These are phyloP conservation scores for Spodoptera littoralis DNA, from an alignment of 2,888 invertebrate species.

Conservation along the genomic window DNA sequence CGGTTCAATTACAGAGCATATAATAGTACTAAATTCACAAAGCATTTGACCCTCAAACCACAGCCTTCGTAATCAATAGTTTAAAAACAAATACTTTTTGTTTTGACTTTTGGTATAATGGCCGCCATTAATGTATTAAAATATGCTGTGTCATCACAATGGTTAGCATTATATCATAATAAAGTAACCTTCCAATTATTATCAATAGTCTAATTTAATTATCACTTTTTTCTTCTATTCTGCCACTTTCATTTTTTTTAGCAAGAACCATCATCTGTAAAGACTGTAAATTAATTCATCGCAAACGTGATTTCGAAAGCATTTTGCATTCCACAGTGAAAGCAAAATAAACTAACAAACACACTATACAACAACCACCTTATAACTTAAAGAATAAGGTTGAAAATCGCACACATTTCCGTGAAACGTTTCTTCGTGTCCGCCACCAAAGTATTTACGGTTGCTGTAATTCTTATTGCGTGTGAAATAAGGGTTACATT, in stretches of 20 bases:
- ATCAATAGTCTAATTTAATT: conserved; percentile 27
- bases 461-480: conserved; percentile 49
- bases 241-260: conserved; percentile 63
- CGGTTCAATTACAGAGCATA: too few relatives aligned
- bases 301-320: conserved; percentile 64
- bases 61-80: too few relatives aligned
- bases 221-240: conserved; percentile 36
- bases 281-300: conserved; percentile 58
- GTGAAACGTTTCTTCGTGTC: conserved; percentile 28
- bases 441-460: conserved; percentile 37
- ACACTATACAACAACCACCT: conserved; percentile 9
- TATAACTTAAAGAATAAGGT: conserved; percentile 25
- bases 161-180: conserved; percentile 12
- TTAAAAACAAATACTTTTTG: too few relatives aligned
- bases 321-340: conserved; percentile 67
- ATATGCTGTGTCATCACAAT: not conserved
- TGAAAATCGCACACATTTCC: conserved; percentile 27
- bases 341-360: conserved; percentile 65
- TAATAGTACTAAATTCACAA: too few relatives aligned
- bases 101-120: too few relatives aligned
- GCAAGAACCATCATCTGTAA: conserved; percentile 37
- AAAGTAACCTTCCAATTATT: conserved; percentile 7
- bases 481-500: conserved; percentile 52
- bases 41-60: too few relatives aligned
- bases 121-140: too few relatives aligned